Percentiles rank a stretch among this genome's conserved stretches.
These are phyloP conservation scores for Okamejei kenojei DNA, from an alignment of 2,797 vertebrate species.

Conservation along the genomic window DNA sequence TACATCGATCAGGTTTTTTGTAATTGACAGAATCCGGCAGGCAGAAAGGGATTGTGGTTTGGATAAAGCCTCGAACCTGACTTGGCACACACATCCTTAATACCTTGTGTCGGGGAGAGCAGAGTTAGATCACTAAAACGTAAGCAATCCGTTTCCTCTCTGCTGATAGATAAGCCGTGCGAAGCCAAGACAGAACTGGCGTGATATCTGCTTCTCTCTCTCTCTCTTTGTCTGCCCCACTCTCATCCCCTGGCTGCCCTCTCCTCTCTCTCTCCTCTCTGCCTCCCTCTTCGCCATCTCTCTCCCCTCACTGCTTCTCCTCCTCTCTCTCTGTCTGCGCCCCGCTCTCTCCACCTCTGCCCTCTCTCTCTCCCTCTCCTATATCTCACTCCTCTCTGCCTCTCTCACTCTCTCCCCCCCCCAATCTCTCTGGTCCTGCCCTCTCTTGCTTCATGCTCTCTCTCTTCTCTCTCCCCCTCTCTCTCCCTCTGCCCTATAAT, in stretches of 20 bases:
- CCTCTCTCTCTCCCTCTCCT: too few species aligned
- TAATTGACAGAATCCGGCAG: slow-evolving; percentile 44
- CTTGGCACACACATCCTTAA: slow-evolving; percentile 40
- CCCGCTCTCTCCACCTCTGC: too few species aligned
- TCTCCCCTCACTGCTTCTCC: too few species aligned
- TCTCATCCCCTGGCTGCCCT: not conserved
- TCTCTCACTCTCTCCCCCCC: too few species aligned
- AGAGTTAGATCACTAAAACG: slow-evolving; percentile 73
- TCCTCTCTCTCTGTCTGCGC: too few species aligned
- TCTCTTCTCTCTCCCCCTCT: too few species aligned
- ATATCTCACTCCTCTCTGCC: too few species aligned
- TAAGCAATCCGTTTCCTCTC: slow-evolving; percentile 66
- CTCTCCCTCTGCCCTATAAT: too few species aligned
- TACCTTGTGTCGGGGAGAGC: slow-evolving; percentile 64
- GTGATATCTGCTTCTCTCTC: not conserved
- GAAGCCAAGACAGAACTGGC: not conserved
- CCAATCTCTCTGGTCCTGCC: too few species aligned
- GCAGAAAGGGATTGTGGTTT: slow-evolving; percentile 43
- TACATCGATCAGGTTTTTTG: slow-evolving; percentile 52
- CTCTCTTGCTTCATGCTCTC: too few species aligned
- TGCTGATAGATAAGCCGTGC: slow-evolving; percentile 32
- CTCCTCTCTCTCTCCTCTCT: too few species aligned
- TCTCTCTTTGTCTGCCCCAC: not conserved
- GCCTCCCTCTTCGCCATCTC: too few species aligned
- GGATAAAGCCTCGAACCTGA: slow-evolving; percentile 47